A percentile compares a stretch with the other conserved stretches of the same genome.
phyloP scores from a whole-genome alignment of 2,113 vertebrate species.

The Myanophis thanlyinensis region DNA sequence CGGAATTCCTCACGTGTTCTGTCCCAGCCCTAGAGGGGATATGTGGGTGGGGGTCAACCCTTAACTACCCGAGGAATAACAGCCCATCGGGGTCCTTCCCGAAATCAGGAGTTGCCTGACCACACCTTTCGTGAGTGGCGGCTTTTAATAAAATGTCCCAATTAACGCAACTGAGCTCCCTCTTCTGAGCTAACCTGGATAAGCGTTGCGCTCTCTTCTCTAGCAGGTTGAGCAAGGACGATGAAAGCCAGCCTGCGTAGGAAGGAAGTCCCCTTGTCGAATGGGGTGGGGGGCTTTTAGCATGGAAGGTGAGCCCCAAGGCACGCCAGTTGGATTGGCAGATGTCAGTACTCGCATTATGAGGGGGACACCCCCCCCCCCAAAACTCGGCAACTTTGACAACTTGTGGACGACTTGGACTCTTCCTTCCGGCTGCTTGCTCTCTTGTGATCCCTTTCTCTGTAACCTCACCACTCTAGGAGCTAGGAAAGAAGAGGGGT shows the following conservation, averaged over 20 bases:
- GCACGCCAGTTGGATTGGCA: not conserved
- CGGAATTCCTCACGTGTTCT: not conserved
- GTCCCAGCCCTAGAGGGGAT: not conserved
- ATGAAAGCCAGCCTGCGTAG: not conserved
- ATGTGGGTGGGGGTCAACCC: not conserved
- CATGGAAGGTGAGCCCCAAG: not conserved
- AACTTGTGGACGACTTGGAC: no score
- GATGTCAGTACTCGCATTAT: not conserved
- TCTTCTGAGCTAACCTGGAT: not conserved
- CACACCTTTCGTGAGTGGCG: not conserved
- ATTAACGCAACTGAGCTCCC: not conserved
- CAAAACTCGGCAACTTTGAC: no score
- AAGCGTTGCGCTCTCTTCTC: rapidly evolving
- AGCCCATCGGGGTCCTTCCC: not conserved
- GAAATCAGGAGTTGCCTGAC: not conserved
- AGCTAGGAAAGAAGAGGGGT: rapidly evolving
- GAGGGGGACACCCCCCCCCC: no score
- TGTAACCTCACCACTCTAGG: not conserved
- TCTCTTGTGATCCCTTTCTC: not conserved
- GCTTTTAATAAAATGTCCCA: not conserved
- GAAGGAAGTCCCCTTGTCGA: not conserved
- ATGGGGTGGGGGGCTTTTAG: not conserved
- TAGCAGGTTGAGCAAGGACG: not conserved
- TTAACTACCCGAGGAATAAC: not conserved
- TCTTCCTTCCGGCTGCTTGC: not conserved